Evolutionary conservation across 2,888 invertebrate genomes (phyloP), one percentile per base, ranked within the genome.

Genomic region (Deladenus siricidicola): DNA sequence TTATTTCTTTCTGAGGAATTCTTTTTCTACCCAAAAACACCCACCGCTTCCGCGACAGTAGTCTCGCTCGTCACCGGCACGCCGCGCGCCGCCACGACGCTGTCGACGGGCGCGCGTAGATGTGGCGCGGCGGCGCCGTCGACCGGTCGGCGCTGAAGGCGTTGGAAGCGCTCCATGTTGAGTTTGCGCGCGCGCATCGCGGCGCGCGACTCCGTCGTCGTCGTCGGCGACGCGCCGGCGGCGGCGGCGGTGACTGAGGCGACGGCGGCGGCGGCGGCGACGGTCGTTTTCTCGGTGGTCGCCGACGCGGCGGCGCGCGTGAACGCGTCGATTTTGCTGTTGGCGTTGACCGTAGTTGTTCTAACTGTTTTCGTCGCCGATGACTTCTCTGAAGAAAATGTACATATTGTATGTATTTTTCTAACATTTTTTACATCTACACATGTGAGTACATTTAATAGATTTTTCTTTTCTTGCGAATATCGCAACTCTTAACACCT

Each of bases 101-200:
- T 53, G 23, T 53, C 53, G 4, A 53, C 53, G 34, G 53, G 4
- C 19, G 53, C 10, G 21, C 34, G 28, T 30, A 53, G 4, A 39
- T 53, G 53, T 39, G 53, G 53, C 30, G 34, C 53, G 19, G 6
- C 47, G 24, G 34, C 53, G 34, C 23, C 34, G 8, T 50, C 50
- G 4, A 30, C 58, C 43, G 72, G 72, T 23, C 64, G 60, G 23
- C 69, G 60, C 1, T 74, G 68, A 28, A 78, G 66, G 43, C 73
- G 67, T 68, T 67, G 71, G 68, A 78, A 78, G 19, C 78, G 61
- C 34, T 72, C 71, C 75, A 78, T 73, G 66, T 78, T 78, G 47
- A 76, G 60, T 58, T 73, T 44, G 24, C 67, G 54, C 23, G 50
- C 57, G 29, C 26, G 26, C 10, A 39, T 29, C 23, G 63, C 60